These are phyloP conservation scores for Lepus europaeus DNA, from an alignment of 2,113 vertebrate genomes.

Conservation along the genomic window DNA sequence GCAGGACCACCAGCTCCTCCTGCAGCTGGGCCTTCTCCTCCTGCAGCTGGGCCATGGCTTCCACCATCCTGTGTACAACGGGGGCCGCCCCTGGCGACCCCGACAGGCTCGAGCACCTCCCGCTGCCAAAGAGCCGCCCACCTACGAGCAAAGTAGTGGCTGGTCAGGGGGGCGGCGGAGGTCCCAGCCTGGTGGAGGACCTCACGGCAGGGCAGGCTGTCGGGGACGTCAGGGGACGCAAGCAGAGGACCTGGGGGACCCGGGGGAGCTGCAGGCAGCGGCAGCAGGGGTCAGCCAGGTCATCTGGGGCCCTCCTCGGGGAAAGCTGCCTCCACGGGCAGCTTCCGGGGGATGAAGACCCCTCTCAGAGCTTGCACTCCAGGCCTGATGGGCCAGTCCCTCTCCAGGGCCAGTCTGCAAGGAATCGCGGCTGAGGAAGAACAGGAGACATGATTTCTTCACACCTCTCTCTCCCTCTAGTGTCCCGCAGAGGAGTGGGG, in stretches of 20 bases:
- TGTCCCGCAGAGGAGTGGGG: not conserved
- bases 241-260: fast-evolving
- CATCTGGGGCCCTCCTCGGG: not conserved
- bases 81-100: slow-evolving; percentile 75
- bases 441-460: not conserved
- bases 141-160: slow-evolving; percentile 79
- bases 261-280: not conserved
- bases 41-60: slow-evolving; percentile 87
- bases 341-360: not conserved
- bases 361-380: not conserved
- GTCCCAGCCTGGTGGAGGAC: not conserved
- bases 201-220: fast-evolving
- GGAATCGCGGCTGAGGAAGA: not conserved
- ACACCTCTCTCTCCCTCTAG: not conserved
- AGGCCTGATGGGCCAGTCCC: not conserved
- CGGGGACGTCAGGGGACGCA: fast-evolving
- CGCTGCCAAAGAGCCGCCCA: slow-evolving; percentile 83
- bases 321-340: not conserved
- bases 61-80: slow-evolving; percentile 86
- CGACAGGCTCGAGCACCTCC: slow-evolving; percentile 75
- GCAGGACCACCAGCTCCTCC: slow-evolving; percentile 85
- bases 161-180: slow-evolving; percentile 25
- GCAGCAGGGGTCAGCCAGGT: not conserved
- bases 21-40: slow-evolving; percentile 87
- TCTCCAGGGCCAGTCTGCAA: not conserved